Evolutionary conservation across 1,140 invertebrate genomes (phyloP).

Genomic region (Zaprionus nigranus): DNA sequence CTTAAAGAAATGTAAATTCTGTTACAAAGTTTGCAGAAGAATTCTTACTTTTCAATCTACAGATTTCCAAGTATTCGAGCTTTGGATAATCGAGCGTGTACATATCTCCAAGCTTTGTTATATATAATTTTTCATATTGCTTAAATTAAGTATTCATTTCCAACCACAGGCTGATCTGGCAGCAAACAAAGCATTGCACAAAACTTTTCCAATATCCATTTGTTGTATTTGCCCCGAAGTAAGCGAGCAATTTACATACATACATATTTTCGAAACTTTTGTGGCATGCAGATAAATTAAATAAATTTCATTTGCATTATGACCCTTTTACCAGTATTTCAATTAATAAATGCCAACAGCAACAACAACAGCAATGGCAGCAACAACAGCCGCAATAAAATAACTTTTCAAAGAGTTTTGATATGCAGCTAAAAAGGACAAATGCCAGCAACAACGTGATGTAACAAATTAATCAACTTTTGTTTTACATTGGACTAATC

Average conservation of each 20-base stretch:
- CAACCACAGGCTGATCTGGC: background rate
- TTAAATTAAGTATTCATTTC: conserved; percentile 15
- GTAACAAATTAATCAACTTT: conserved; percentile 71
- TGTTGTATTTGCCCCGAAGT: conserved; percentile 32
- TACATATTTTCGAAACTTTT: conserved; percentile 35
- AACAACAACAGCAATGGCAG: conserved; percentile 24
- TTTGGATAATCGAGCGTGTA: background rate
- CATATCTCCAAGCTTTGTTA: background rate
- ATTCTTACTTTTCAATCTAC: no score
- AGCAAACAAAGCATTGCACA: conserved; percentile 18
- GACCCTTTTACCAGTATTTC: conserved; percentile 44
- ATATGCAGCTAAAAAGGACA: conserved; percentile 42
- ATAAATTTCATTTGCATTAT: conserved; percentile 29
- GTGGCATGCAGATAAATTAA: conserved; percentile 32
- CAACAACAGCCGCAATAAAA: conserved; percentile 25
- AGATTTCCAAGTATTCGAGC: no score
- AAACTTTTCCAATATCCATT: conserved; percentile 26
- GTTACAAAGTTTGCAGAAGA: no score
- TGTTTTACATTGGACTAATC: conserved; percentile 14
- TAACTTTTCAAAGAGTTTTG: conserved; percentile 44
- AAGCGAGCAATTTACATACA: conserved; percentile 39
- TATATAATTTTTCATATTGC: conserved; percentile 18
- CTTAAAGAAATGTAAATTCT: no score
- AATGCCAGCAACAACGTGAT: conserved; percentile 42
- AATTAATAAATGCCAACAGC: conserved; percentile 70